phyloP scores from a whole-genome alignment of 2,797 vertebrate genomes.

The Ficedula albicollis region DNA sequence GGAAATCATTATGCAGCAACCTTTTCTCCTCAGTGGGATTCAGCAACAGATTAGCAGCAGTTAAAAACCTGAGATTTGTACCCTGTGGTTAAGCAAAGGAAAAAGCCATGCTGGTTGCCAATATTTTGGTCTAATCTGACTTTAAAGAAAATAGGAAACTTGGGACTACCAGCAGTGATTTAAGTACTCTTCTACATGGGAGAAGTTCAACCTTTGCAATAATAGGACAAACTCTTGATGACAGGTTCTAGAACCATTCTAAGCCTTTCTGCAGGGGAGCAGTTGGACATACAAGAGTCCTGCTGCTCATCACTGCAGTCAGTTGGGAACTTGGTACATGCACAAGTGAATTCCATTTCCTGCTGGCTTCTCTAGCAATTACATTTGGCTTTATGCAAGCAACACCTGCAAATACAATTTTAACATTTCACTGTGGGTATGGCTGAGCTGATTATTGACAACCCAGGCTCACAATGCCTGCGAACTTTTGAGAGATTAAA shows the following conservation, averaged over 20 bases:
- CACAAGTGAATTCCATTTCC: neutral
- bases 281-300: neutral
- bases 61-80: constrained; percentile 9
- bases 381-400: neutral
- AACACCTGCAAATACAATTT: neutral
- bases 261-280: neutral
- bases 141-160: constrained; percentile 3
- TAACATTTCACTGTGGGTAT: neutral
- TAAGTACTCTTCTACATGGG: neutral
- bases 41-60: constrained; percentile 41
- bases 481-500: neutral
- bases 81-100: constrained; percentile 18
- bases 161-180: neutral
- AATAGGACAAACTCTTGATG: neutral
- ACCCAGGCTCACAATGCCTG: neutral
- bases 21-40: constrained; percentile 45
- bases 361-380: neutral
- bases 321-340: neutral
- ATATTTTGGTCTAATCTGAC: constrained; percentile 1
- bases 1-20: constrained; percentile 27
- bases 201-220: neutral
- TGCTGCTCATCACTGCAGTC: neutral
- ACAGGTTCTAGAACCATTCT: neutral
- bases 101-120: neutral
- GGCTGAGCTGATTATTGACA: neutral